Conservation (phyloP, 2,797 vertebrate species). For the Siniperca scherzeri region DNA sequence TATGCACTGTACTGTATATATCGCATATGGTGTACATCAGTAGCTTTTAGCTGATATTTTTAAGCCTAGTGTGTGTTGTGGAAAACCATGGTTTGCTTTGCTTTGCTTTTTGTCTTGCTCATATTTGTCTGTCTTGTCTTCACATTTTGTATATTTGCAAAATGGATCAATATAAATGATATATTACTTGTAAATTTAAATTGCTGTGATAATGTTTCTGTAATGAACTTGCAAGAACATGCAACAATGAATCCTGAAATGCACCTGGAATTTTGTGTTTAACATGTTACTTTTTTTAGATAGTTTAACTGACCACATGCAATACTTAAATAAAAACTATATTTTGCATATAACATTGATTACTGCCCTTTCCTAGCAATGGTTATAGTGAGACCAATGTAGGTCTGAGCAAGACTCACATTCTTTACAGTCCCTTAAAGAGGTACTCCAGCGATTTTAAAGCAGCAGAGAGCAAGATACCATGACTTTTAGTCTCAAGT, state of each 20-base stretch:
- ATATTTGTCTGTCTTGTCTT: not conserved
- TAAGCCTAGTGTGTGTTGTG: not conserved
- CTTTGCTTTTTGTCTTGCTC: not conserved
- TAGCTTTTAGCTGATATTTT: slow-evolving; percentile 32
- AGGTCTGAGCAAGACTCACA: not conserved
- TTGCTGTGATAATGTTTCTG: not conserved
- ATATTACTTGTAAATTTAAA: not conserved
- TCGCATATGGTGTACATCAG: slow-evolving; percentile 64
- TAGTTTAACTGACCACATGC: not conserved
- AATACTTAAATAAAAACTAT: not conserved
- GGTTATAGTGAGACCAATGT: not conserved
- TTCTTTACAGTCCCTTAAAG: not conserved
- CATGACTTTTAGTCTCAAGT: not conserved
- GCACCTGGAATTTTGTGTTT: not conserved
- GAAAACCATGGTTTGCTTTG: not conserved
- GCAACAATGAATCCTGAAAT: not conserved
- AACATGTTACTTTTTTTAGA: not conserved
- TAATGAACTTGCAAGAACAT: not conserved
- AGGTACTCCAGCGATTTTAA: not conserved
- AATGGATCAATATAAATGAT: not conserved
- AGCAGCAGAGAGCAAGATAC: not conserved
- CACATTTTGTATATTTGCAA: not conserved
- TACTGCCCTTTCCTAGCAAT: not conserved
- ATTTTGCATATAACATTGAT: not conserved
- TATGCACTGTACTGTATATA: slow-evolving; percentile 8